Evolutionary conservation across 2,888 invertebrate genomes (phyloP).

Genomic region (Macropis europaea): DNA sequence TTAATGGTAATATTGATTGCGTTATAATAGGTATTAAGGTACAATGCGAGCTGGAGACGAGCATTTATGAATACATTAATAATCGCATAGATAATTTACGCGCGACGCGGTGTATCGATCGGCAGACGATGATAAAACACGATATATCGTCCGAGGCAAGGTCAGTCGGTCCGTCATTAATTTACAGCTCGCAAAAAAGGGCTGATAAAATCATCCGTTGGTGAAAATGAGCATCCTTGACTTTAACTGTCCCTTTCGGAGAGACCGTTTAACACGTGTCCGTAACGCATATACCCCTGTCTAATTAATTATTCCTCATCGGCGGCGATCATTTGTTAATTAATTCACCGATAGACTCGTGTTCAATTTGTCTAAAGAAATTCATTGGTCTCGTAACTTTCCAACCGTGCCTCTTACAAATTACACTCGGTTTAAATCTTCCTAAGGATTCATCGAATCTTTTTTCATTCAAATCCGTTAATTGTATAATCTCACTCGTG

Average conservation of each 20-base stretch:
- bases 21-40: conserved; percentile 9
- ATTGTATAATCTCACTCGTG: no score
- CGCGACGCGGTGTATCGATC: conserved; percentile 44
- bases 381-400: neutral
- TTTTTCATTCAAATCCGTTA: no score
- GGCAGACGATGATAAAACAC: conserved; percentile 53
- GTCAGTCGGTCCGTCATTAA: conserved; percentile 43
- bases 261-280: conserved; percentile 40
- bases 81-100: conserved; percentile 41
- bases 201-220: conserved; percentile 54
- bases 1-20: conserved; percentile 10
- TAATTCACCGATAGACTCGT: neutral
- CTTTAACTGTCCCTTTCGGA: conserved; percentile 29
- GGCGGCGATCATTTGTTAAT: conserved; percentile 11
- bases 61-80: conserved; percentile 39
- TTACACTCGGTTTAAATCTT: no score
- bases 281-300: conserved; percentile 6
- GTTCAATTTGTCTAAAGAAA: neutral
- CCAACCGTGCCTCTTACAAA: no score
- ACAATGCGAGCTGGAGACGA: neutral
- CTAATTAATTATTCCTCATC: conserved; percentile 34
- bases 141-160: conserved; percentile 38
- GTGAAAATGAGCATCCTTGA: conserved; percentile 54
- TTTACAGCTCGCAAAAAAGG: conserved; percentile 41
- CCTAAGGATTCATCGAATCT: no score